Evolutionary conservation across 2,797 vertebrate genomes (phyloP), one percentile per base, ranked within the genome.

Genomic region (Alca torda): DNA sequence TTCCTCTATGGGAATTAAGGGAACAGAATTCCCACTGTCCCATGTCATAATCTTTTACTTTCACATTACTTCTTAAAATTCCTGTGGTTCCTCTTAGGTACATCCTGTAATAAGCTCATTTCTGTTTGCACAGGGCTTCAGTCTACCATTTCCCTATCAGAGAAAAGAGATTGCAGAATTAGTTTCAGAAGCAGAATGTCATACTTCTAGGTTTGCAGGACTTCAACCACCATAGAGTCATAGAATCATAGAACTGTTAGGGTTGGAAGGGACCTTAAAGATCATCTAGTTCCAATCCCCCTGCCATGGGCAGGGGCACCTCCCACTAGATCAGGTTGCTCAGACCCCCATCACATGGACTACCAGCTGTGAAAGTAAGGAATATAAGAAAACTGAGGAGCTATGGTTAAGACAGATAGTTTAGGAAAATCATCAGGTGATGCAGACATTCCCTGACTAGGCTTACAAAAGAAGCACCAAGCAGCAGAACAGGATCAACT

Each of bases 31-130:
- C 39, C n/a, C 41, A 80, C 68, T 91, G 76, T 63, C 18, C 39
- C 65, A 41, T 81, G 90, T 95, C 7, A 69, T 73, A 75, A 81
- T 84, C n/a, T 93, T 90, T 91, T 86, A 61, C 31, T 86, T 91
- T 91, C 82, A 46, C 14, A 65, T 64, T 87, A 75, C 51, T 88
- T 83, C 61, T 75, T 85, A 84, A 88, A 84, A 89, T 75, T 54
- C 15, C 65, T 78, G 19, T 35, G 89, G 61, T 61, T 93, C 33
- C 43, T 86, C 73, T 87, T 83, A 82, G 45, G n/a, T 63, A 65
- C 3, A 17, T 33, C 43, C 70, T 76, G 23, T 33, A 81, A 48
- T n/a, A 89, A 35, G 8, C 21, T 57, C 3, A 39, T 43, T 19
- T 73, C 5, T 78, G 94, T 77, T 67, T 89, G 39, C 41, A 37